phyloP scores from a whole-genome alignment of 2,797 vertebrate species.

The Delichon dasypus region DNA sequence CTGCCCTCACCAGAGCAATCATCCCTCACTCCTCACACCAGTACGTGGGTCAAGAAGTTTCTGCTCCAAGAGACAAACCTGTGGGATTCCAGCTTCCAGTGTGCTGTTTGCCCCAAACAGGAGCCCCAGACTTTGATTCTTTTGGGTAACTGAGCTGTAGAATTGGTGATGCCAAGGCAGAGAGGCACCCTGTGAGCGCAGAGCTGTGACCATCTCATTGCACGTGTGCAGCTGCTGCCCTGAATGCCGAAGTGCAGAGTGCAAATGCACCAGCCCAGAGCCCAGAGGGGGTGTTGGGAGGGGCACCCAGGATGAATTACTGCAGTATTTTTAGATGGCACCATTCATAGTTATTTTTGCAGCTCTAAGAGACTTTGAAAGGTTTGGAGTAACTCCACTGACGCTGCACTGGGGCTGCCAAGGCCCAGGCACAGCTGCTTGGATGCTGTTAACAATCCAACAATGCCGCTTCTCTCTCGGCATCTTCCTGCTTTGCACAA shows the following conservation, averaged over 20 bases:
- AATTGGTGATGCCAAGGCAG: not conserved
- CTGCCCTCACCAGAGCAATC: no score
- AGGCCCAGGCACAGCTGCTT: not conserved
- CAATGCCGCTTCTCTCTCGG: constrained; percentile 4
- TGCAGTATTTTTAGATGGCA: not conserved
- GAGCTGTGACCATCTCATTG: not conserved
- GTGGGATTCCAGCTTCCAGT: not conserved
- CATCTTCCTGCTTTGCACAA: not conserved
- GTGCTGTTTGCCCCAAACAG: not conserved
- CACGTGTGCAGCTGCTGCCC: not conserved
- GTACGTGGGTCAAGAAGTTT: no score
- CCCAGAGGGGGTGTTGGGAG: not conserved
- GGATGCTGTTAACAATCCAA: not conserved
- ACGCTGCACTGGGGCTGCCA: not conserved
- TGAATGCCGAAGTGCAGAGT: not conserved
- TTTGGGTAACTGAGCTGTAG: not conserved
- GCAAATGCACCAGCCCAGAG: not conserved
- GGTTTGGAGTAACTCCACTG: not conserved
- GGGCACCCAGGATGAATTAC: not conserved
- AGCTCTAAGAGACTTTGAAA: constrained; percentile 4
- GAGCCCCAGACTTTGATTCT: not conserved
- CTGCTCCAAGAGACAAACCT: not conserved
- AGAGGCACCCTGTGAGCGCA: not conserved
- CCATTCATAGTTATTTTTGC: constrained; percentile 14
- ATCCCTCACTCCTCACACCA: no score